These are phyloP conservation scores for Sesia apiformis DNA, from an alignment of 2,888 invertebrate species.

Conservation along the genomic window DNA sequence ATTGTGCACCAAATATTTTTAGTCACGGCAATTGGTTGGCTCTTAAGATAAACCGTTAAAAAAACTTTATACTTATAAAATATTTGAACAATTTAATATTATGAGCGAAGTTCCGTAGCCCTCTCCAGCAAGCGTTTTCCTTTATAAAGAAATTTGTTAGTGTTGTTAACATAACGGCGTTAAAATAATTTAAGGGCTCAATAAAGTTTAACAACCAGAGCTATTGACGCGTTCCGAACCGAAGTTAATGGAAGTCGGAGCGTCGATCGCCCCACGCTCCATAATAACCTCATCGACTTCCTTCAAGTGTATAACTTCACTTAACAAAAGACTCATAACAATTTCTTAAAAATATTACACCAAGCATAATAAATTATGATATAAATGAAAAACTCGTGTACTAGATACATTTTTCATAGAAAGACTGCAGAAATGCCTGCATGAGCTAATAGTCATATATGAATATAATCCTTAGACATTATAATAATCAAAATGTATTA, in stretches of 20 bases:
- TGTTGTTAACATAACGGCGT: conserved; percentile 53
- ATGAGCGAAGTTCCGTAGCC: conserved; percentile 31
- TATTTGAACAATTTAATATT: conserved; percentile 40
- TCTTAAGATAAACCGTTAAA: background rate
- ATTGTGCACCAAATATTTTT: too few relatives aligned
- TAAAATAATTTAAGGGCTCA: conserved; percentile 57
- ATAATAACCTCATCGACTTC: conserved; percentile 48
- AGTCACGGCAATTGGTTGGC: background rate
- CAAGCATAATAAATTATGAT: too few relatives aligned
- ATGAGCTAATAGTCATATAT: too few relatives aligned
- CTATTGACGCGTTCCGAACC: conserved; percentile 47
- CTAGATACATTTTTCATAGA: too few relatives aligned
- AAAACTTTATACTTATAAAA: conserved; percentile 25
- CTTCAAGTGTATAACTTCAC: conserved; percentile 12
- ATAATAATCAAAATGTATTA: too few relatives aligned
- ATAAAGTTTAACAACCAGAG: conserved; percentile 58
- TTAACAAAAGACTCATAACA: too few relatives aligned
- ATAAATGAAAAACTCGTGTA: too few relatives aligned
- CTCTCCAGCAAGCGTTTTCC: conserved; percentile 33
- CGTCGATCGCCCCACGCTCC: conserved; percentile 29
- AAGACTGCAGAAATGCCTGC: too few relatives aligned
- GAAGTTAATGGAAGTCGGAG: conserved; percentile 48
- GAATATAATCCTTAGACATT: too few relatives aligned
- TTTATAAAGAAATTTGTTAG: conserved; percentile 53
- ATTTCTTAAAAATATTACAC: too few relatives aligned